Percentiles rank a stretch among this genome's conserved stretches.
Evolutionary conservation across 53 echinoderm and acorn worm species (phyloP).

Genomic region (Luidia sarsii): DNA sequence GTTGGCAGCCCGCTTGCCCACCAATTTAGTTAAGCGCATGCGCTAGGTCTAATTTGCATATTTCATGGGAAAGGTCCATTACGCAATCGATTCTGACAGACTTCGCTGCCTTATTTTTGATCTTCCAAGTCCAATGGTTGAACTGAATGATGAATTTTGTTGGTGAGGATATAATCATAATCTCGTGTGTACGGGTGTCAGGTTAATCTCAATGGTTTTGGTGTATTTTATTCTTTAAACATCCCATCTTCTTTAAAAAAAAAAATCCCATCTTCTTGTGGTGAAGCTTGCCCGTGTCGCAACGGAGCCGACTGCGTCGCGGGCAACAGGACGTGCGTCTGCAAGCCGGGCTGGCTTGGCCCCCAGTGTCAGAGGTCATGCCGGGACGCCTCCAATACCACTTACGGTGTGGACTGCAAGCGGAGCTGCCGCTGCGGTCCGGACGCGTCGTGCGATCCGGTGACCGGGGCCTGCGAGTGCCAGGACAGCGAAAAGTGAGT

Average conservation of each 20-base stretch:
- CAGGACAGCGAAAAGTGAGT: conserved; percentile 42
- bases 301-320: conserved; percentile 70
- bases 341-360: conserved; percentile 72
- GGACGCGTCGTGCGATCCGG: conserved; percentile 65
- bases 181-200: background rate
- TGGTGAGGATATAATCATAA: background rate
- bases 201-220: no score
- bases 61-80: no score
- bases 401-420: conserved; percentile 63
- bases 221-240: no score
- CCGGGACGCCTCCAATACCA: conserved; percentile 25
- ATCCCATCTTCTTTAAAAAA: no score
- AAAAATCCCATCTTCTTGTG: no score
- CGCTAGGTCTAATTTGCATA: no score
- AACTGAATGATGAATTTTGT: background rate
- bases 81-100: no score
- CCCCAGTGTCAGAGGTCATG: conserved; percentile 62
- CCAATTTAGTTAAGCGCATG: no score
- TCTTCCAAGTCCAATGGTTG: no score
- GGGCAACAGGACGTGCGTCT: conserved; percentile 64
- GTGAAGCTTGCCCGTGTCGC: conserved; percentile 64
- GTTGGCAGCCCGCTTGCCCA: no score
- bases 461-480: conserved; percentile 61
- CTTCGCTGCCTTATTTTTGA: no score
- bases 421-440: conserved; percentile 59